Evolutionary conservation across 2,113 vertebrate species (phyloP).

Genomic region (Echinops telfairi): DNA sequence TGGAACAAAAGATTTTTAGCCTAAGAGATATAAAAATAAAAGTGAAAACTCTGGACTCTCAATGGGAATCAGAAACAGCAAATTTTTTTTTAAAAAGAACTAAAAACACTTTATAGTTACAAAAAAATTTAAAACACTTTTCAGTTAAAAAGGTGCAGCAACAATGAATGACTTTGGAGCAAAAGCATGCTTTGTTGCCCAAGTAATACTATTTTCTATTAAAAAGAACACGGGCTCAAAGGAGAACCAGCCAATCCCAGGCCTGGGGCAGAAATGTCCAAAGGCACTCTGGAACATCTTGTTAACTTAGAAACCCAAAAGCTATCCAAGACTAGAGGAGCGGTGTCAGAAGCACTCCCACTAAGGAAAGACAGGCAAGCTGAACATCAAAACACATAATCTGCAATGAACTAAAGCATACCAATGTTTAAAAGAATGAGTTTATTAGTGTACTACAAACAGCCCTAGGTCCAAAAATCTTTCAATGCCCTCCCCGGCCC

Average conservation of each 20-base stretch:
- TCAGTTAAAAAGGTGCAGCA: neutral
- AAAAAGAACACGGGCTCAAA: neutral
- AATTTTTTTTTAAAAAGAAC: neutral
- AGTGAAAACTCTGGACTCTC: slow-evolving; percentile 11
- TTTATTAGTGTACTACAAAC: slow-evolving; percentile 32
- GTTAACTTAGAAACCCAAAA: slow-evolving; percentile 33
- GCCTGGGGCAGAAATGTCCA: neutral
- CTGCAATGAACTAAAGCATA: slow-evolving; percentile 19
- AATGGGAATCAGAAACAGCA: slow-evolving; percentile 34
- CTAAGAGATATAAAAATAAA: slow-evolving; percentile 40
- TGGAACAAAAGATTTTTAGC: slow-evolving; percentile 31
- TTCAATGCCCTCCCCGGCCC: neutral
- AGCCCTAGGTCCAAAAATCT: neutral
- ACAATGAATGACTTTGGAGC: neutral
- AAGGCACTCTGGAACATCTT: neutral
- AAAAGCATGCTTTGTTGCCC: neutral
- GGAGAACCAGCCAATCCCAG: neutral
- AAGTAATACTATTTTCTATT: neutral
- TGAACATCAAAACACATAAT: slow-evolving; percentile 3
- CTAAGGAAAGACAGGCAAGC: neutral
- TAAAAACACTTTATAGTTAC: neutral
- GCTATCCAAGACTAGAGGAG: neutral
- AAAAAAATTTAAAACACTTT: neutral
- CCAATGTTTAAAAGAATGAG: slow-evolving; percentile 32
- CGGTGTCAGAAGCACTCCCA: neutral